These are phyloP conservation scores for Eonycteris spelaea DNA, from an alignment of 2,113 vertebrate species.

Conservation along the genomic window DNA sequence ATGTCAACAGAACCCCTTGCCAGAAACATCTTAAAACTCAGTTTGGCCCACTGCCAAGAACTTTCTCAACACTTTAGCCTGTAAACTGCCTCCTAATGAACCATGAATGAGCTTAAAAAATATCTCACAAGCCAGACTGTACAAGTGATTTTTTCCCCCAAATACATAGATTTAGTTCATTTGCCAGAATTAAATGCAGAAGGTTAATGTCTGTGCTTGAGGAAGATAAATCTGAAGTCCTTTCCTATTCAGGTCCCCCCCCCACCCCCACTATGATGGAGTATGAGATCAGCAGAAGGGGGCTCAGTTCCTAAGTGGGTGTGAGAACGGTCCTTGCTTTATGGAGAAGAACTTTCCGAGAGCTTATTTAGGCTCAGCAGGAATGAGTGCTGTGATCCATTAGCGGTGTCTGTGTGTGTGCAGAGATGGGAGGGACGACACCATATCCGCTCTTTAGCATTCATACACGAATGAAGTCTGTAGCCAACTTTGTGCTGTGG, in stretches of 20 bases:
- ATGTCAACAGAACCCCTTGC: background rate
- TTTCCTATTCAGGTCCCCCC: background rate
- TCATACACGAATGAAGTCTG: background rate
- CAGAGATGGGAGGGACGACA: background rate
- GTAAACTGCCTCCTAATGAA: constrained; percentile 15
- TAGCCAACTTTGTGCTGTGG: background rate
- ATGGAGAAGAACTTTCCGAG: background rate
- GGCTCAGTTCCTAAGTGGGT: background rate
- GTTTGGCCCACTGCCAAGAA: background rate
- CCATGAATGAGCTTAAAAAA: constrained; percentile 39
- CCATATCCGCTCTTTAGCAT: background rate
- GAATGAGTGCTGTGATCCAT: background rate
- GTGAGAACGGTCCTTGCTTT: background rate
- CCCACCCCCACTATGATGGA: rapidly evolving
- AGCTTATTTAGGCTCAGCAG: background rate
- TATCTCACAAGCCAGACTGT: background rate
- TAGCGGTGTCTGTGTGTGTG: background rate
- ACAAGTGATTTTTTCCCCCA: background rate
- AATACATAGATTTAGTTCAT: background rate
- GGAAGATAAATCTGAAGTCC: background rate
- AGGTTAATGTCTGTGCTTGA: background rate
- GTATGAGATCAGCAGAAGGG: background rate
- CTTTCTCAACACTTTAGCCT: background rate
- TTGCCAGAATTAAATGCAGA: constrained; percentile 22
- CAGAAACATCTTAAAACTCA: background rate